Base-by-base conservation (phyloP, 2,113 vertebrate species). In the Centropus unirufus region DNA sequence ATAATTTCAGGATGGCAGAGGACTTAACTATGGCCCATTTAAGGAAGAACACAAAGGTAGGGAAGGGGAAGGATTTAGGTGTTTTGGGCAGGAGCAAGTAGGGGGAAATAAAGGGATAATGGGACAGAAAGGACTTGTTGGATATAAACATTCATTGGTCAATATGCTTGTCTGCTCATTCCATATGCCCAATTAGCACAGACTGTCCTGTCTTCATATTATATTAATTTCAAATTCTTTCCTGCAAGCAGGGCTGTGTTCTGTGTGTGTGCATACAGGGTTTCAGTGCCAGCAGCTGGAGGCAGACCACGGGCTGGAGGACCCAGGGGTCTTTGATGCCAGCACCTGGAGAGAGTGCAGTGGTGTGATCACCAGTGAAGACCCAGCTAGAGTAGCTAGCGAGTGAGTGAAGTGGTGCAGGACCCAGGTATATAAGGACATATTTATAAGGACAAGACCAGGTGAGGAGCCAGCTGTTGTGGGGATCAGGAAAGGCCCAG, bases 301-400 rank as follows among this genome's bases (percentile, higher is more conserved):
- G 49, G n/a, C 40, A 40, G 40, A 72, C 40, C 40, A 15, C 1
- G 3, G 49, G 23, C 57, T 23, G 49, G 10, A 39, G 18, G 19
- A 5, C 17, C 30, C 1, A 0, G 14, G 26, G 12, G 14, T 39
- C 32, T 4, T 1, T 36, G 30, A 36, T 52, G 21, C 47, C 21
- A 32, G 51, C 30, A 44, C 42, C 32, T 32, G 17, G 44, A 52
- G 9, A 3, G 4, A 46, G 22, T 15, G 21, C 30, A 27, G 26
- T 21, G 6, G 3, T 39, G 36, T 40, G 42, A 42, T n/a, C 22
- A 26, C 6, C 8, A 26, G 21, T 32, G 57, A 83, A 78, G 18
- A 34, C 58, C 18, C 18, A 64, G 30, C 11, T 1, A 4, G 47
- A 47, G n/a, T 26, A 19, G 32, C 19, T 44, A 18, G 10, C 27